Evolutionary conservation across 2,797 vertebrate genomes (phyloP).

Genomic region (Danio choprae): DNA sequence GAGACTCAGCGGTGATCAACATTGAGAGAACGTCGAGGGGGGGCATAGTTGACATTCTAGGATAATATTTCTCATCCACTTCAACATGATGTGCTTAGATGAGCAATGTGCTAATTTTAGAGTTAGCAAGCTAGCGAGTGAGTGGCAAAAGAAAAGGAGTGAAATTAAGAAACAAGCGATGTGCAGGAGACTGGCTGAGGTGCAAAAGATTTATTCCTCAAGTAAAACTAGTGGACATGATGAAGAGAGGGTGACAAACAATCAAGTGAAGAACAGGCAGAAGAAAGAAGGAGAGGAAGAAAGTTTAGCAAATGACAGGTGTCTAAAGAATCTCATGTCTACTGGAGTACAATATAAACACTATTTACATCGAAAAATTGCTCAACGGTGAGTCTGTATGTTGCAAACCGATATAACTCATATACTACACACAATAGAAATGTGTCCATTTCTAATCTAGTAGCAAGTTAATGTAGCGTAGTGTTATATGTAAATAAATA

Average conservation of each 20-base stretch:
- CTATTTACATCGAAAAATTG: slow-evolving; percentile 70
- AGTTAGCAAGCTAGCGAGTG: slow-evolving; percentile 20
- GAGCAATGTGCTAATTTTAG: slow-evolving; percentile 80
- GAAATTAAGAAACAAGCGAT: slow-evolving; percentile 38
- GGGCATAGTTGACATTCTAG: slow-evolving; percentile 76
- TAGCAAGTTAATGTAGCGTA: neutral
- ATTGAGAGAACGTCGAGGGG: slow-evolving; percentile 53
- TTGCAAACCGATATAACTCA: slow-evolving; percentile 58
- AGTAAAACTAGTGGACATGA: slow-evolving; percentile 54
- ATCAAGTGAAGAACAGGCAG: slow-evolving; percentile 25
- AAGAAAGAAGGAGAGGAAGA: slow-evolving; percentile 13
- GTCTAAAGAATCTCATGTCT: slow-evolving; percentile 11
- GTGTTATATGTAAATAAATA: neutral
- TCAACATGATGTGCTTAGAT: slow-evolving; percentile 72
- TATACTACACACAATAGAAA: slow-evolving; percentile 49
- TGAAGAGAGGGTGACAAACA: slow-evolving; percentile 13
- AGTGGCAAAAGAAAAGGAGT: slow-evolving; percentile 48
- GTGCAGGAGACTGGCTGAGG: slow-evolving; percentile 49
- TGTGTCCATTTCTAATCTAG: neutral
- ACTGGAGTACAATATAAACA: slow-evolving; percentile 65
- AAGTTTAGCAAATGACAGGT: slow-evolving; percentile 19
- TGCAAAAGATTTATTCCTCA: slow-evolving; percentile 71
- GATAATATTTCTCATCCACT: slow-evolving; percentile 80
- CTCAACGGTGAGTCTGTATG: slow-evolving; percentile 58
- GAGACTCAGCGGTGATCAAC: slow-evolving; percentile 55